Conservation (phyloP, 2,113 vertebrate genomes). For the Ifrita kowaldi region DNA sequence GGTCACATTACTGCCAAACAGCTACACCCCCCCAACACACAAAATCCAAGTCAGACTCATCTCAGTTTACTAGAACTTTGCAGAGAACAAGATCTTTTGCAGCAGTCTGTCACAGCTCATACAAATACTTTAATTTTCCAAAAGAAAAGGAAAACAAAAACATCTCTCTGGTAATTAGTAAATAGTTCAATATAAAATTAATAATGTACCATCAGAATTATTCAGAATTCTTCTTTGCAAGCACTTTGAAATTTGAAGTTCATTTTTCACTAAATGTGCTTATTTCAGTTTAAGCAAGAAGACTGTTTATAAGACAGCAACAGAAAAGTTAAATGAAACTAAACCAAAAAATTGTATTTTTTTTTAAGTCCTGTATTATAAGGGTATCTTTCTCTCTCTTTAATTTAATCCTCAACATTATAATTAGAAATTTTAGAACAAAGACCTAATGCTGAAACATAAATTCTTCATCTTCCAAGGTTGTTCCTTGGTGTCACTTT, state of each 20-base stretch:
- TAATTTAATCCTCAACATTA: neutral
- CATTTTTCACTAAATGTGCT: neutral
- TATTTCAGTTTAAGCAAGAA: neutral
- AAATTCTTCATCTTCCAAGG: neutral
- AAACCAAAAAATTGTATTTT: neutral
- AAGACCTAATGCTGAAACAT: neutral
- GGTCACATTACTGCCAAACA: neutral
- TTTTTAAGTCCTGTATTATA: neutral
- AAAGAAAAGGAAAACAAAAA: neutral
- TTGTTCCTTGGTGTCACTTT: neutral
- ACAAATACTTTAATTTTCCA: neutral
- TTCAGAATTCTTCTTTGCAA: neutral
- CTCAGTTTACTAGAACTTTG: neutral
- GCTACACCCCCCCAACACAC: neutral
- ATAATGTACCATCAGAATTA: neutral
- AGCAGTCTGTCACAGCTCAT: neutral
- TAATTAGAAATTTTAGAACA: neutral
- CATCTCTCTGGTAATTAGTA: neutral
- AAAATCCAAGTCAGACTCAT: neutral
- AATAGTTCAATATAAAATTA: slow-evolving; percentile 20
- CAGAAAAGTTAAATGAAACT: neutral
- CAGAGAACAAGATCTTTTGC: neutral
- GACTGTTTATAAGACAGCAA: neutral
- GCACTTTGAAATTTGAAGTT: neutral
- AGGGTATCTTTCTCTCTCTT: neutral